phyloP scores from a whole-genome alignment of 1,140 invertebrate genomes.

The Choristoneura fumiferana region DNA sequence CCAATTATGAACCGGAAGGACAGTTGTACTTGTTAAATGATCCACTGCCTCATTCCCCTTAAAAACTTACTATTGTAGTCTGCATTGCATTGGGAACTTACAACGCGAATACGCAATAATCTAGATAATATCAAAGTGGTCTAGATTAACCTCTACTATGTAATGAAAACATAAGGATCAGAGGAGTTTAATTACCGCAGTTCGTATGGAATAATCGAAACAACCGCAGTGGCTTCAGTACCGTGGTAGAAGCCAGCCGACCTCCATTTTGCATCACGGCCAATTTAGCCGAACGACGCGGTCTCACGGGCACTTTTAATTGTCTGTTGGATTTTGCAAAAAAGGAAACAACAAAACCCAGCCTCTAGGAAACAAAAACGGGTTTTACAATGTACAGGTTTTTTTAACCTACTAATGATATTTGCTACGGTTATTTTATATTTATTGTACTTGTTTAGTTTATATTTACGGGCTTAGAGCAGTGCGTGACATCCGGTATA shows the following conservation, averaged over 20 bases:
- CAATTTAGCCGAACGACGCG: conserved; percentile 37
- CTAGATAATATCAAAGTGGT: too few species aligned
- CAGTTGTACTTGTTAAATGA: background rate
- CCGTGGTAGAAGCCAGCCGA: conserved; percentile 36
- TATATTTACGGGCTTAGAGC: background rate
- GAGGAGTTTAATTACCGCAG: background rate
- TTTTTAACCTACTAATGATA: background rate
- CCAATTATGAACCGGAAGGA: background rate
- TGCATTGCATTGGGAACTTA: too few species aligned
- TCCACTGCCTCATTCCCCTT: too few species aligned
- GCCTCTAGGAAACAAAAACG: background rate
- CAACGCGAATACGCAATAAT: too few species aligned
- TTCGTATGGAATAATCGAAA: background rate
- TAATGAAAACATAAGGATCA: background rate
- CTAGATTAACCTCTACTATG: background rate
- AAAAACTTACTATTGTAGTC: background rate
- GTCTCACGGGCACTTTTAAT: conserved; percentile 44
- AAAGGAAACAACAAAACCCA: conserved; percentile 21
- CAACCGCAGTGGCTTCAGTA: conserved; percentile 7
- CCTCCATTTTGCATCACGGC: conserved; percentile 51
- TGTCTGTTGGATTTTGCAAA: conserved; percentile 44
- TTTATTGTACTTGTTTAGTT: background rate
- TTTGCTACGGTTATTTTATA: too few species aligned
- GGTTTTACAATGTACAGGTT: background rate
- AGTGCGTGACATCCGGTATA: conserved; percentile 25